These are phyloP conservation scores for Etheostoma nigrum DNA, from an alignment of 2,797 vertebrate species.

Conservation along the genomic window DNA sequence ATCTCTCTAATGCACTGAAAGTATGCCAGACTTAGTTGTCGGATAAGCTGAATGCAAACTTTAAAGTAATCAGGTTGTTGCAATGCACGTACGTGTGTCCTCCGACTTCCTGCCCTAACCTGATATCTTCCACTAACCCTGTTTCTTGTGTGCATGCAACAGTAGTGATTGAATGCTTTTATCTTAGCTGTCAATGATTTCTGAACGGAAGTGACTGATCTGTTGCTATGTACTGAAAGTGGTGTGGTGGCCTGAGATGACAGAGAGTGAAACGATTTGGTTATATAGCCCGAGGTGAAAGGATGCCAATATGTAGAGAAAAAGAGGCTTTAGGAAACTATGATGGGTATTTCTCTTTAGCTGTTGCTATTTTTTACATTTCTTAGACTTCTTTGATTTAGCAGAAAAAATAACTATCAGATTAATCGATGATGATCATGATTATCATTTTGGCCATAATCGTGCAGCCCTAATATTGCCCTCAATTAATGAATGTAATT, in stretches of 20 bases:
- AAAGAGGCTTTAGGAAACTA: not conserved
- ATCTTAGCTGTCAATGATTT: slow-evolving; percentile 9
- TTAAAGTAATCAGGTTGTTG: slow-evolving; percentile 12
- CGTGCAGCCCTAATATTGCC: not conserved
- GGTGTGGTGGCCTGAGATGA: slow-evolving; percentile 53
- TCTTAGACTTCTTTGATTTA: not conserved
- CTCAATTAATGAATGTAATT: not conserved
- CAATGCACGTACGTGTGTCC: not conserved
- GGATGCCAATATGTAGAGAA: not conserved
- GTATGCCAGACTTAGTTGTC: not conserved
- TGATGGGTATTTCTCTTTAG: not conserved
- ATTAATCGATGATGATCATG: not conserved
- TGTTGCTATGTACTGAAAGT: slow-evolving; percentile 44
- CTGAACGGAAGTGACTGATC: slow-evolving; percentile 64
- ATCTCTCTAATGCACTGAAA: not conserved
- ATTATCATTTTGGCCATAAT: not conserved
- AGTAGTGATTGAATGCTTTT: slow-evolving; percentile 5
- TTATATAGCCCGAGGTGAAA: slow-evolving; percentile 3
- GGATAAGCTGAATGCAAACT: slow-evolving; percentile 4
- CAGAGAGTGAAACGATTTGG: slow-evolving; percentile 28
- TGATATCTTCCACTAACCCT: not conserved
- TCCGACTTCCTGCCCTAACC: slow-evolving; percentile 31
- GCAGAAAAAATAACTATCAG: not conserved
- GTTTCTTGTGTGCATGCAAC: not conserved
- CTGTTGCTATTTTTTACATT: not conserved